Percentiles rank a stretch among this genome's conserved stretches.
Evolutionary conservation across 1,140 invertebrate genomes (phyloP).

Genomic region (Cryptotermes secundus): DNA sequence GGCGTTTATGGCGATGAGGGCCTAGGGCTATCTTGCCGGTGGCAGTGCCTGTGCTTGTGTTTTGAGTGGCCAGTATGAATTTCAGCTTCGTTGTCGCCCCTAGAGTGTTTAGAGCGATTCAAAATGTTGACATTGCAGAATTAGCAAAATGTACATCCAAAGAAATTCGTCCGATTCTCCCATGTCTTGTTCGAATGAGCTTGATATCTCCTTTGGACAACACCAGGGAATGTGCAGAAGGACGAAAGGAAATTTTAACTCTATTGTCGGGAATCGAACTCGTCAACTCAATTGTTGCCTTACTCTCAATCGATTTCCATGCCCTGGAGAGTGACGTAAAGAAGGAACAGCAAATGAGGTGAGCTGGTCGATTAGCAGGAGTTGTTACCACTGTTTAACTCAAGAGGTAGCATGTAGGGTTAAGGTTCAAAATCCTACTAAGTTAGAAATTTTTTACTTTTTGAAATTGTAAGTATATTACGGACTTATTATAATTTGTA

Average conservation of each 20-base stretch:
- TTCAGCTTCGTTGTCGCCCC: conserved; percentile 51
- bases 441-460: too few relatives aligned
- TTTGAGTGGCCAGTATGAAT: background rate
- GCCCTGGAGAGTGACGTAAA: conserved; percentile 88
- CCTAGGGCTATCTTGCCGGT: too few relatives aligned
- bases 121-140: conserved; percentile 73
- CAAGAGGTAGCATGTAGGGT: too few relatives aligned
- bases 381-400: too few relatives aligned
- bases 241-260: conserved; percentile 83
- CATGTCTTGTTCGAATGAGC: conserved; percentile 90
- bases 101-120: conserved; percentile 72
- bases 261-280: conserved; percentile 88
- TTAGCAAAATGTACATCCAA: conserved; percentile 65
- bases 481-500: too few relatives aligned
- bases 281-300: conserved; percentile 90
- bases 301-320: conserved; percentile 93
- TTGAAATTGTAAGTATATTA: too few relatives aligned
- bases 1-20: too few relatives aligned
- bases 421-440: too few relatives aligned
- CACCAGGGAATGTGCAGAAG: conserved; percentile 77
- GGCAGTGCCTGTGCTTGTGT: too few relatives aligned
- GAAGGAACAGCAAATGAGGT: conserved; percentile 89
- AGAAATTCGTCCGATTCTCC: conserved; percentile 85
- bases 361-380: conserved; percentile 39
- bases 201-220: conserved; percentile 85